These are phyloP conservation scores for Heterodera schachtii DNA, from an alignment of 1,140 invertebrate genomes.

Conservation along the genomic window DNA sequence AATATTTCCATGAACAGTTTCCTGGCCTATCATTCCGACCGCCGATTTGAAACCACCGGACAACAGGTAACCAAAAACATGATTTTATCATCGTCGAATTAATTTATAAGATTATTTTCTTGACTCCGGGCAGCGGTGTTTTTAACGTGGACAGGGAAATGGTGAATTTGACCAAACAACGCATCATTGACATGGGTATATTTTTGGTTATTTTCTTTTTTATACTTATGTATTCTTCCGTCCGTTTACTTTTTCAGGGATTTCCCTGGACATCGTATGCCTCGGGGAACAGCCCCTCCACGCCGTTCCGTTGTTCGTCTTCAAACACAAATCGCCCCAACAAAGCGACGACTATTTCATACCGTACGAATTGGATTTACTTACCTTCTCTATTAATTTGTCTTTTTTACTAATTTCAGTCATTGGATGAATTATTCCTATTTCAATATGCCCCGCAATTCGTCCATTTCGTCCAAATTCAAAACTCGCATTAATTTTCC, in stretches of 20 bases:
- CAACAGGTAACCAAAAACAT: constrained; percentile 75
- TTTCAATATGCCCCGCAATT: constrained; percentile 43
- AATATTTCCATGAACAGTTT: constrained; percentile 74
- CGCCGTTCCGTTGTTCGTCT: constrained; percentile 89
- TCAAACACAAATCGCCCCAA: constrained; percentile 69
- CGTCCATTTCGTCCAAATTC: constrained; percentile 38
- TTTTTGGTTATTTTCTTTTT: neutral
- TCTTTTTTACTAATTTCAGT: constrained; percentile 27
- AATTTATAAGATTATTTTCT: constrained; percentile 75
- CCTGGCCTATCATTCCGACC: constrained; percentile 94
- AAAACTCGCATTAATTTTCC: constrained; percentile 54
- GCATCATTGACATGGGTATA: constrained; percentile 90
- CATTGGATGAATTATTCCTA: constrained; percentile 64
- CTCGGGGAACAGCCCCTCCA: constrained; percentile 98
- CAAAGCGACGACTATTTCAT: constrained; percentile 63
- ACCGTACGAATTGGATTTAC: constrained; percentile 41
- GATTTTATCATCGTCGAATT: neutral
- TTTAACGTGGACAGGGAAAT: constrained; percentile 92
- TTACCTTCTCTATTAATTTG: neutral
- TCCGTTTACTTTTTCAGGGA: constrained; percentile 65
- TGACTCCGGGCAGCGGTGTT: constrained; percentile 95
- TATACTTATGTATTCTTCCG: too few species aligned
- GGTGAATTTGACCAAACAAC: constrained; percentile 95
- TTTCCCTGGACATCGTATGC: constrained; percentile 79
- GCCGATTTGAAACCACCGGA: constrained; percentile 95